Evolutionary conservation across 2,888 invertebrate species (phyloP).

Genomic region (Hirtodrosophila trivittata): DNA sequence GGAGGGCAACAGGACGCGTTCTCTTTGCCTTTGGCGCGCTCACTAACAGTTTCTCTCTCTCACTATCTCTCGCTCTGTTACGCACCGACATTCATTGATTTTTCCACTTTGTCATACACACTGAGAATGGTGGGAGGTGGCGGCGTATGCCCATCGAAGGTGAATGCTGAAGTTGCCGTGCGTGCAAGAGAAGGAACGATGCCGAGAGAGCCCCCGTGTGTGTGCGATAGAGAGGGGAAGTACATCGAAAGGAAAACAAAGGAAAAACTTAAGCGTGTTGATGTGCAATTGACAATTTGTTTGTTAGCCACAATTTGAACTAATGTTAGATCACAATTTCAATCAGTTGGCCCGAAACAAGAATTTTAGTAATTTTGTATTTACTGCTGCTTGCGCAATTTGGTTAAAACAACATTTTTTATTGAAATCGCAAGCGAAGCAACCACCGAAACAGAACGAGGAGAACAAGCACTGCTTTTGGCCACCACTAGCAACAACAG

Average conservation of each 20-base stretch:
- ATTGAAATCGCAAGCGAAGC: slow-evolving; percentile 26
- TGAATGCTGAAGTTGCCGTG: slow-evolving; percentile 30
- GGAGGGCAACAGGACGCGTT: slow-evolving; percentile 47
- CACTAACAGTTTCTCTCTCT: slow-evolving; percentile 22
- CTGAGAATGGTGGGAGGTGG: not conserved
- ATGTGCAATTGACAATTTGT: slow-evolving; percentile 37
- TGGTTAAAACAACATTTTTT: slow-evolving; percentile 26
- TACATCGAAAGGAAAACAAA: slow-evolving; percentile 51
- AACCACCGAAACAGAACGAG: slow-evolving; percentile 48
- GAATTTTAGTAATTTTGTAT: slow-evolving; percentile 12
- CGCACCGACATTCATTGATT: slow-evolving; percentile 77
- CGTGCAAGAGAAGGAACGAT: slow-evolving; percentile 4
- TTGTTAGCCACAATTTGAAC: slow-evolving; percentile 35
- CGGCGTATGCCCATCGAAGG: slow-evolving; percentile 35
- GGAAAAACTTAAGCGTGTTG: slow-evolving; percentile 47
- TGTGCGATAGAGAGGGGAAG: slow-evolving; percentile 16
- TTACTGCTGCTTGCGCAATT: slow-evolving; percentile 37
- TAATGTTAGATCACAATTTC: slow-evolving; percentile 50
- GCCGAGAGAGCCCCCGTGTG: slow-evolving; percentile 15
- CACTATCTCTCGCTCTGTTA: slow-evolving; percentile 42
- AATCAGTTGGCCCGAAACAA: slow-evolving; percentile 34
- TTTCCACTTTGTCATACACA: slow-evolving; percentile 66
- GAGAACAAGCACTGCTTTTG: slow-evolving; percentile 36
- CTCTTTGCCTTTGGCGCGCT: slow-evolving; percentile 16
- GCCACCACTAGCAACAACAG: slow-evolving; percentile 33